Percentiles rank a stretch among this genome's conserved stretches.
phyloP scores from a whole-genome alignment of 2,888 invertebrate genomes.

The Leptinotarsa haldemani region DNA sequence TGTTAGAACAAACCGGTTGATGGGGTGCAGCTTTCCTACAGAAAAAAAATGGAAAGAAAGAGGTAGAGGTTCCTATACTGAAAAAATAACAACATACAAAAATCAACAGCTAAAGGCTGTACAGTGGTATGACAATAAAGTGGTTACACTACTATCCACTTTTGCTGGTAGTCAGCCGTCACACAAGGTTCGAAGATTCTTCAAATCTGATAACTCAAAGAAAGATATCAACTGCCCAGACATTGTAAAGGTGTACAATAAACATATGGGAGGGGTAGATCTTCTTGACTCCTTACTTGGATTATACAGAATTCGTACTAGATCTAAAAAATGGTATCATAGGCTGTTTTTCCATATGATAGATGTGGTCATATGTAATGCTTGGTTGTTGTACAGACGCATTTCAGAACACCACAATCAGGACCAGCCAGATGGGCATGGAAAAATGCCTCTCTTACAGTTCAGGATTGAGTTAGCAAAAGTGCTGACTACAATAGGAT shows the following conservation, averaged over 20 bases:
- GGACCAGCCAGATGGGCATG: not conserved
- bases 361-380: not conserved
- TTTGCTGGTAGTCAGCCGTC: slow-evolving; percentile 17
- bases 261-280: not conserved
- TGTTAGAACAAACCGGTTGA: slow-evolving; percentile 3
- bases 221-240: not conserved
- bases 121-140: slow-evolving; percentile 16
- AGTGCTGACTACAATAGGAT: not conserved
- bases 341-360: not conserved
- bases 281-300: slow-evolving; percentile 17
- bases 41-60: slow-evolving; percentile 30
- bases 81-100: slow-evolving; percentile 16
- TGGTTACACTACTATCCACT: slow-evolving; percentile 19
- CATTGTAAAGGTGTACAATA: not conserved
- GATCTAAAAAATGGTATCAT: slow-evolving; percentile 1
- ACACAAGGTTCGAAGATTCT: slow-evolving; percentile 11
- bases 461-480: not conserved
- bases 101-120: slow-evolving; percentile 3
- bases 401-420: too few relatives aligned
- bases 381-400: not conserved
- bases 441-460: not conserved
- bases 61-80: slow-evolving; percentile 15
- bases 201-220: slow-evolving; percentile 13
- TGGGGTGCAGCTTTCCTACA: not conserved
- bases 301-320: not conserved